Conservation (phyloP, 2,113 vertebrate species). For the Centrocercus urophasianus region DNA sequence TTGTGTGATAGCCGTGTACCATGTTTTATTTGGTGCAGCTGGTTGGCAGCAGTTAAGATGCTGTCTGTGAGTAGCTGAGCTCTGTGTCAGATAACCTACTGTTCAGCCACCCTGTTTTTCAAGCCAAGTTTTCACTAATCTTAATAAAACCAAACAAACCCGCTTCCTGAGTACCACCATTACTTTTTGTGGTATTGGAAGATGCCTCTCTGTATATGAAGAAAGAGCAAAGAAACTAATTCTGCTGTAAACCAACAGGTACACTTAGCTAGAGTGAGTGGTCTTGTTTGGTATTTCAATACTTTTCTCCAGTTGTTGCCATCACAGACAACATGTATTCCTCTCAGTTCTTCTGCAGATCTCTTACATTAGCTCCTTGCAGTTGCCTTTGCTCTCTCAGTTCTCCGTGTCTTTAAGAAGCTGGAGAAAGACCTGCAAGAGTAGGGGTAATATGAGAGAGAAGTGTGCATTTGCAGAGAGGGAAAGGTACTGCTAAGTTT, state of each 20-base stretch:
- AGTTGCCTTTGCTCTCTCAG: neutral
- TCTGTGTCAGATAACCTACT: neutral
- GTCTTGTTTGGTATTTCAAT: neutral
- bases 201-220: neutral
- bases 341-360: neutral
- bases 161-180: neutral
- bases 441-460: neutral
- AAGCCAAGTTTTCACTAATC: neutral
- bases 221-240: neutral
- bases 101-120: neutral
- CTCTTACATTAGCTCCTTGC: neutral
- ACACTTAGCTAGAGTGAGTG: neutral
- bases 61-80: neutral
- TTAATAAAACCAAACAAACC: neutral
- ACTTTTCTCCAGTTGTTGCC: neutral
- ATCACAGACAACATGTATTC: neutral
- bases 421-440: neutral
- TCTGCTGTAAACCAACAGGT: neutral
- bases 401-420: neutral
- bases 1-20: neutral
- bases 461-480: neutral
- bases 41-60: neutral
- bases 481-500: neutral
- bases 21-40: neutral
- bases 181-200: neutral